Conservation (phyloP, 2,888 invertebrate species). For the Euproctis similis region DNA sequence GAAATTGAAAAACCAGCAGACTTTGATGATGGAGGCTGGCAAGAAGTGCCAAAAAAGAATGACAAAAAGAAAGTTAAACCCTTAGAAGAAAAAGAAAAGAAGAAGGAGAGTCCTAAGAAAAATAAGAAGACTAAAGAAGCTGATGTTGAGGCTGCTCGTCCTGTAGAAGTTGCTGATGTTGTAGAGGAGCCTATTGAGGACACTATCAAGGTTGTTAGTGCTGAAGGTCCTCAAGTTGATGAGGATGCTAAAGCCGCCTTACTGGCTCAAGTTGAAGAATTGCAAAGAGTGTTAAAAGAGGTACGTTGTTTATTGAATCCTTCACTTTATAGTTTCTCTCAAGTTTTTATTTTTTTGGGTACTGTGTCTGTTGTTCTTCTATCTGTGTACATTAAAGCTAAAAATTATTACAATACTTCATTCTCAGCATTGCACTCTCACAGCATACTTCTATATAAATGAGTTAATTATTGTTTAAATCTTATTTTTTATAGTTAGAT, state of each 20-base stretch:
- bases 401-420: too few species aligned
- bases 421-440: too few species aligned
- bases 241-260: constrained; percentile 58
- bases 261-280: constrained; percentile 66
- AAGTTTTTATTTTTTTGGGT: too few species aligned
- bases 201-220: constrained; percentile 60
- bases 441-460: too few species aligned
- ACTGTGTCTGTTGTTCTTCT: too few species aligned
- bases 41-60: constrained; percentile 80
- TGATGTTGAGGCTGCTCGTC: constrained; percentile 42
- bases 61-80: constrained; percentile 83
- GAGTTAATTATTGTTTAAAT: too few species aligned
- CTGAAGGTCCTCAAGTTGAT: constrained; percentile 55
- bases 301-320: too few species aligned
- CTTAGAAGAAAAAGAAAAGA: constrained; percentile 73
- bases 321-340: too few species aligned
- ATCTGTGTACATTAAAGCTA: too few species aligned
- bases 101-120: constrained; percentile 68
- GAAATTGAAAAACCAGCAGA: constrained; percentile 81
- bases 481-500: too few species aligned
- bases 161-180: constrained; percentile 24
- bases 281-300: constrained; percentile 66
- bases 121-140: constrained; percentile 67
- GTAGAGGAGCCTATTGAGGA: constrained; percentile 48
- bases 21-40: constrained; percentile 85